A percentile compares a stretch with the other conserved stretches of the same genome.
Conservation (phyloP, 2,113 vertebrate species). For the Eretmochelys imbricata region DNA sequence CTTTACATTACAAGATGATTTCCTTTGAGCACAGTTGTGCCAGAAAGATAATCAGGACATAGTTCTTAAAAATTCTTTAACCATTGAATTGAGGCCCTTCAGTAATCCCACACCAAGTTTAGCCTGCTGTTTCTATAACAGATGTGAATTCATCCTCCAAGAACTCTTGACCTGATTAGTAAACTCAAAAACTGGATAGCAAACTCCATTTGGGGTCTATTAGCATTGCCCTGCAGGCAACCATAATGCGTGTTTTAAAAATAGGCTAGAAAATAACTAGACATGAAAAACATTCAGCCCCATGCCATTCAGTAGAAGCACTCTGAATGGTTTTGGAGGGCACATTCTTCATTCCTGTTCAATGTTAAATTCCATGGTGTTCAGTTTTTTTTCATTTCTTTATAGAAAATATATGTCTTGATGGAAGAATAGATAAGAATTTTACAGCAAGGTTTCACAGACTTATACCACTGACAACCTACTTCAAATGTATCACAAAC, state of each 20-base stretch:
- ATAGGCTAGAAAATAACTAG: not conserved
- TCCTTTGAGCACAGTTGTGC: not conserved
- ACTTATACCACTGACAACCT: accelerated
- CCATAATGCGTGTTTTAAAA: not conserved
- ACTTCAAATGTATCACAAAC: not conserved
- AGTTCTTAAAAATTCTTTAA: not conserved
- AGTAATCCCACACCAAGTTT: not conserved
- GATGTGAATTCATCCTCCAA: not conserved
- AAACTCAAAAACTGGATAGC: not conserved
- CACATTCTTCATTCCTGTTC: not conserved
- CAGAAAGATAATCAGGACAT: not conserved
- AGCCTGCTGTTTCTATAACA: not conserved
- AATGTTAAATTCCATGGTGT: not conserved
- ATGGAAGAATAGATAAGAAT: not conserved
- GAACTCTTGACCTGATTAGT: not conserved
- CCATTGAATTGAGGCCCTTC: not conserved
- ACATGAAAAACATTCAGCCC: not conserved
- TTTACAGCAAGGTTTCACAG: accelerated
- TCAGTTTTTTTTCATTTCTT: not conserved
- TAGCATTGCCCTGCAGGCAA: not conserved
- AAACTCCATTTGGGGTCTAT: not conserved
- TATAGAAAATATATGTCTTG: not conserved
- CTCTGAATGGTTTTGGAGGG: not conserved
- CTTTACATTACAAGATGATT: not conserved
- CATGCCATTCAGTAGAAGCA: not conserved